Evolutionary conservation across 2,113 vertebrate species (phyloP).

Genomic region (Cricetomys ansorgei): DNA sequence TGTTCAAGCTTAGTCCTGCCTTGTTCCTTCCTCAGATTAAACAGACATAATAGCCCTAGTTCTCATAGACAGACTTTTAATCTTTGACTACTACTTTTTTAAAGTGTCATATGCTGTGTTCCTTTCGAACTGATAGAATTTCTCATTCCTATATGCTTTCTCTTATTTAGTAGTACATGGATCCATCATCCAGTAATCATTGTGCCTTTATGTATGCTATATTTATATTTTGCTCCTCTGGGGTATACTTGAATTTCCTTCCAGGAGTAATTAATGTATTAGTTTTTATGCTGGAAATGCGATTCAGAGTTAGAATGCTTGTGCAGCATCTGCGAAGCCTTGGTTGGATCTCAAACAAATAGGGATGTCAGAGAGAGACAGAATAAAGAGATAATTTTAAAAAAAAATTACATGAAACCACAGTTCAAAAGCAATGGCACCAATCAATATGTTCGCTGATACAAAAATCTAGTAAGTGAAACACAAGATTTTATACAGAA

Average conservation of each 20-base stretch:
- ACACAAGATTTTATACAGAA: background rate
- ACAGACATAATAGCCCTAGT: background rate
- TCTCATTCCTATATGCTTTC: background rate
- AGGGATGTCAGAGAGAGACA: background rate
- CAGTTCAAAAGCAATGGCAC: background rate
- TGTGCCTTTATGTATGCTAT: background rate
- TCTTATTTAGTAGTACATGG: background rate
- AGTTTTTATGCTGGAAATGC: rapidly evolving
- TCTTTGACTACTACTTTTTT: background rate
- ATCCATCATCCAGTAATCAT: background rate
- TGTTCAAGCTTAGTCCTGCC: background rate
- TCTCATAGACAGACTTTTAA: background rate
- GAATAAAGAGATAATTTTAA: background rate
- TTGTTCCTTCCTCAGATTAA: background rate
- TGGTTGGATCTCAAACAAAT: background rate
- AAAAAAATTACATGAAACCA: background rate
- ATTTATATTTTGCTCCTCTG: background rate
- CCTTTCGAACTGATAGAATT: background rate
- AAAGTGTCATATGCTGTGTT: background rate
- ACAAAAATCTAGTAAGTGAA: background rate
- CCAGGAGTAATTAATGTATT: background rate
- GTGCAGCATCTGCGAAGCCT: background rate
- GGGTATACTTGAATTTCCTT: background rate
- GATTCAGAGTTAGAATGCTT: background rate
- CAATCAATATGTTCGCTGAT: background rate